Base-by-base conservation (phyloP, 2,888 invertebrate species). In the Lepidochitona cinerea region DNA sequence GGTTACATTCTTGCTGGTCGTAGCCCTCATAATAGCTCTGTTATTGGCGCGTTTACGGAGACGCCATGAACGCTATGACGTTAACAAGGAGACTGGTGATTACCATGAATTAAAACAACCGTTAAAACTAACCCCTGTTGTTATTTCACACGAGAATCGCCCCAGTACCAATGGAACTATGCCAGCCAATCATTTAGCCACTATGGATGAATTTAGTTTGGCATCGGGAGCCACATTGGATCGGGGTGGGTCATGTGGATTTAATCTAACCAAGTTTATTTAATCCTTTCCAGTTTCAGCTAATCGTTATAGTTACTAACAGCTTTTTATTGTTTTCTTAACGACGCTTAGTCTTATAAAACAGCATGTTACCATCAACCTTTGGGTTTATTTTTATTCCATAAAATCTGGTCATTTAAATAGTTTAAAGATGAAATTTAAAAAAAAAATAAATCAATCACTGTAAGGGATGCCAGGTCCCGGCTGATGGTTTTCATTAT, bases 191-290 rank as follows among this genome's bases (percentile, higher is more conserved):
- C 85, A 86, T 72, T 75, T 87, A 29, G 87, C 87, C 23, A 82
- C 84, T 33, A 80, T 86, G 54, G 87, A 87, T 80, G 87, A 87
- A 73, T 87, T 87, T 69, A 86, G 86, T 74, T 86, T 86, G 85
- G 81, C 86, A 14, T 83, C 86, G 18, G 85, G 59, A 29, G 59
- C 29, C 59, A 59, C 59, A 14, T 29, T 59, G 23, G 59, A 59
- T 59, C 59, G 26, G 26, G 32, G 59, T 59, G 32, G 23, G 59
- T 59, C 29, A 29, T 1, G 59, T 1, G 9, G 9, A 9, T 41
- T 41, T 41, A 41, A 41, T 18, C 41, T 9, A 12, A 41, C 9
- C 41, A 41, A 12, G 9, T 41, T 41, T 41, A n/a, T n/a, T n/a
- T n/a, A n/a, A n/a, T n/a, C n/a, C n/a, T n/a, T n/a, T n/a, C n/a